A percentile compares a stretch with the other conserved stretches of the same genome.
phyloP scores from a whole-genome alignment of 2,888 invertebrate genomes.

The Diarsia mendica region DNA sequence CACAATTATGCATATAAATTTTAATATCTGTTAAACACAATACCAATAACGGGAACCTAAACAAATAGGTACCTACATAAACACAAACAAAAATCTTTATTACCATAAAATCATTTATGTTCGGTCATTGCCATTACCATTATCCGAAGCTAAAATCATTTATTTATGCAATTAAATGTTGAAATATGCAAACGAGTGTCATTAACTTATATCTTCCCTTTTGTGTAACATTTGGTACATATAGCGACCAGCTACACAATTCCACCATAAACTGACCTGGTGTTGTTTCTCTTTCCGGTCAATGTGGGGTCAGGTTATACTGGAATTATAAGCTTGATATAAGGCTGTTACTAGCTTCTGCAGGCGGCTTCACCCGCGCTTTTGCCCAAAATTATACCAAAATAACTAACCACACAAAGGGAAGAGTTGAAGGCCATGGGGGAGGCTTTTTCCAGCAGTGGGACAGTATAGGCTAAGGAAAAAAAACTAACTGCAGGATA shows the following conservation, averaged over 20 bases:
- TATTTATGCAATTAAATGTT: slow-evolving; percentile 57
- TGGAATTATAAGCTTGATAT: not conserved
- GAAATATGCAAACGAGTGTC: slow-evolving; percentile 60
- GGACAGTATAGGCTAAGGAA: too few relatives aligned
- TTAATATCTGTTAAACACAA: not conserved
- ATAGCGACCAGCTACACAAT: not conserved
- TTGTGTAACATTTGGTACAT: slow-evolving; percentile 29
- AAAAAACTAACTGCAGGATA: too few relatives aligned
- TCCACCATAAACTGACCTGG: not conserved
- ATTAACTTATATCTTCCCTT: slow-evolving; percentile 51
- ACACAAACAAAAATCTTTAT: slow-evolving; percentile 31
- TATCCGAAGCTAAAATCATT: slow-evolving; percentile 53
- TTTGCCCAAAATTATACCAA: too few relatives aligned
- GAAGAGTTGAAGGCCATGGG: too few relatives aligned
- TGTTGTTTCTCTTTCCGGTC: not conserved
- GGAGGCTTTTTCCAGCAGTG: too few relatives aligned
- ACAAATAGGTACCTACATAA: not conserved
- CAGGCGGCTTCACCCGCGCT: not conserved
- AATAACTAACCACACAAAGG: too few relatives aligned
- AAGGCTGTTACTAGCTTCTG: not conserved
- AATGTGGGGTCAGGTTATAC: not conserved
- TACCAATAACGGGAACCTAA: slow-evolving; percentile 18
- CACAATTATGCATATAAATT: not conserved
- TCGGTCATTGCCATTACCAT: slow-evolving; percentile 37
- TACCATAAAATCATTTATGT: slow-evolving; percentile 41